Evolutionary conservation across 2,888 invertebrate species (phyloP), one percentile per base, ranked within the genome.

Genomic region (Leucania comma): DNA sequence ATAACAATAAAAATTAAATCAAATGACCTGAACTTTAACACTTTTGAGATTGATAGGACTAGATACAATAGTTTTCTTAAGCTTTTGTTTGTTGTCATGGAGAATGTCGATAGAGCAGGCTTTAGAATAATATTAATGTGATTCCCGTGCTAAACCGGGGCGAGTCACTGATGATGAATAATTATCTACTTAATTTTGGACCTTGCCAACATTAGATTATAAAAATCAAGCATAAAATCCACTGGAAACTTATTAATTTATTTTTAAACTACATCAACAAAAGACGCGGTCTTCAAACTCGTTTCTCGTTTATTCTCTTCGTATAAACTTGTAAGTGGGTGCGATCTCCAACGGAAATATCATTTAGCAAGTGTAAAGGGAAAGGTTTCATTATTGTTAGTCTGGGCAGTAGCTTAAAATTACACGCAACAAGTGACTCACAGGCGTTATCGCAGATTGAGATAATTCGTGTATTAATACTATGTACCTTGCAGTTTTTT

Each of bases 341-440:
- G 82, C 78, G 79, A 85, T 86, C 81, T 84, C 69, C 81, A 80
- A 72, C 87, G 90, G 90, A 90, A 87, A 88, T 86, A 75, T 79
- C 77, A 86, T 81, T 91, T 89, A 90, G 82, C 84, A 82, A 83
- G 82, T 84, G 74, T 65, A 80, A 83, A 83, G 76, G 82, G 83
- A 84, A 76, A 79, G 67, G 60, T 80, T 75, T 63, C 80, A 74
- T 59, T 61, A 68, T 61, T 64, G 59, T 68, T 14, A 59, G 76
- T 82, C 65, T 74, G 64, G 61, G 8, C 70, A 64, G 69, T 54
- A 68, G 54, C 29, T 68, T 58, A 32, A 68, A 71, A 76, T 76
- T 68, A 75, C 71, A 68, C 68, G 48, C 48, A 12, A 57, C 14
- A 20, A 3, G 42, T 81, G 83, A 82, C 29, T 81, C 81, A 81